phyloP scores from a whole-genome alignment of 2,888 invertebrate genomes.

The Plusia festucae region DNA sequence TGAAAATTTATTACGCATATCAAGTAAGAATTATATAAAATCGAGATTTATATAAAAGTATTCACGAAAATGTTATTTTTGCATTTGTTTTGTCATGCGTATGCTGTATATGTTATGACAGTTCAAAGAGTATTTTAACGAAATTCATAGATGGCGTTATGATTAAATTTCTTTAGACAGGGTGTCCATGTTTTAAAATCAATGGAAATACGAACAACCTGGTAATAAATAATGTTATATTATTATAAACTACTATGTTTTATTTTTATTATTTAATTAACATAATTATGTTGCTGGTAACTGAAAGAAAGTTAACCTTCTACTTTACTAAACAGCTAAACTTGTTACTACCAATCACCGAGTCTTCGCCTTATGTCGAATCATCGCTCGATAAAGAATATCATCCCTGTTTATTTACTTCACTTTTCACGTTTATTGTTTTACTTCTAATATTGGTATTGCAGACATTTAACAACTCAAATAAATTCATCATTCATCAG shows the following conservation, averaged over 20 bases:
- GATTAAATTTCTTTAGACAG: slow-evolving; percentile 8
- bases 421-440: too few species aligned
- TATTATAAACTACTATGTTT: slow-evolving; percentile 15
- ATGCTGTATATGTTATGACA: neutral
- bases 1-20: neutral
- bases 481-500: too few species aligned
- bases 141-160: slow-evolving; percentile 18
- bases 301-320: too few species aligned
- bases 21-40: neutral
- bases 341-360: too few species aligned
- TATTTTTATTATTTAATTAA: neutral
- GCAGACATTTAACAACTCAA: too few species aligned
- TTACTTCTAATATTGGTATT: too few species aligned
- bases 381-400: too few species aligned
- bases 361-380: too few species aligned
- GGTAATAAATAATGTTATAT: slow-evolving; percentile 46
- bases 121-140: neutral
- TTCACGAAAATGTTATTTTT: neutral
- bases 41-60: neutral
- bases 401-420: too few species aligned
- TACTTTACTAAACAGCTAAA: too few species aligned
- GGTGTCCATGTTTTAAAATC: slow-evolving; percentile 8
- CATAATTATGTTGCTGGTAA: too few species aligned
- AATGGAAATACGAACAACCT: slow-evolving; percentile 26
- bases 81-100: slow-evolving; percentile 16